A percentile compares a stretch with the other conserved stretches of the same genome.
phyloP scores from a whole-genome alignment of 2,888 invertebrate genomes.

The Dendrolimus houi region DNA sequence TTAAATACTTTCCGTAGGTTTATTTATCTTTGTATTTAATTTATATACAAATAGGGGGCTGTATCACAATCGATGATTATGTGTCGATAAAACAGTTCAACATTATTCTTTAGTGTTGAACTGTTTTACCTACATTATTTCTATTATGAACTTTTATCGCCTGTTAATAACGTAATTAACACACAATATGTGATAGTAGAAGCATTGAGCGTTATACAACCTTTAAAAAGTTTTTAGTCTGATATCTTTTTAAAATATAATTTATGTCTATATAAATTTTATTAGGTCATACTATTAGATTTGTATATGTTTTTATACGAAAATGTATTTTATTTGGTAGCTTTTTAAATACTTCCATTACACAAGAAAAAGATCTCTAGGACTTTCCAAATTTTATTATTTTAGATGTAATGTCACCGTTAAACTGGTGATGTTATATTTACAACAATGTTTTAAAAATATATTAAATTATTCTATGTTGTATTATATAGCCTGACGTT shows the following conservation, averaged over 20 bases:
- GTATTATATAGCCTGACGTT: constrained; percentile 40
- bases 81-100: no score
- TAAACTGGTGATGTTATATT: constrained; percentile 11
- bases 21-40: constrained; percentile 8
- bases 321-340: constrained; percentile 26
- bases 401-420: constrained; percentile 20
- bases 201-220: background rate
- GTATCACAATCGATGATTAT: background rate
- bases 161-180: no score
- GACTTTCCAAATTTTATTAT: constrained; percentile 44
- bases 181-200: no score
- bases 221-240: constrained; percentile 20
- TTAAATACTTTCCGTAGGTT: constrained; percentile 4
- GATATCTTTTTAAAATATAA: constrained; percentile 31
- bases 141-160: no score
- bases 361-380: constrained; percentile 52
- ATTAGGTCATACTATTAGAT: constrained; percentile 26
- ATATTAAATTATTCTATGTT: constrained; percentile 60
- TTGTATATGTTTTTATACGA: constrained; percentile 41
- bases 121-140: no score
- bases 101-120: no score
- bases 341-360: constrained; percentile 39
- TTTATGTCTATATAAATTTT: constrained; percentile 37
- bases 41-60: background rate
- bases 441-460: constrained; percentile 25